Evolutionary conservation across 2,113 vertebrate species (phyloP).

Genomic region (Stigmatopora nigra): DNA sequence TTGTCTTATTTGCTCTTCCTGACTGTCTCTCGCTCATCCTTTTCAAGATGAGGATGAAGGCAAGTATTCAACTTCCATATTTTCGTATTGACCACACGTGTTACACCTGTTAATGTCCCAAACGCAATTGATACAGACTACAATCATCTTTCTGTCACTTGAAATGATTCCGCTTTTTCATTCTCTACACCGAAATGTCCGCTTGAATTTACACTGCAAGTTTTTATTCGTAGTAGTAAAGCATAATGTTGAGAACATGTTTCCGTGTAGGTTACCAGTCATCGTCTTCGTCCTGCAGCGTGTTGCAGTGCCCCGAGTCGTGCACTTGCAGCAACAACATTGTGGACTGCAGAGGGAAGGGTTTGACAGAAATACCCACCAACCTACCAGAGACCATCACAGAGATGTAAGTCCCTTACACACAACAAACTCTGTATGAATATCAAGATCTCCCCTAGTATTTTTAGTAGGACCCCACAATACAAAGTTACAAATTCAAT

Average conservation of each 20-base stretch:
- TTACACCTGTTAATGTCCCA: not conserved
- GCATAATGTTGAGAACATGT: constrained; percentile 33
- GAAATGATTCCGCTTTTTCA: not conserved
- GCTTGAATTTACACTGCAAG: not conserved
- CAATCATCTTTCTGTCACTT: not conserved
- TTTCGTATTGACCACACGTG: constrained; percentile 5
- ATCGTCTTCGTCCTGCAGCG: constrained; percentile 83
- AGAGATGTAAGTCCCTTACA: constrained; percentile 79
- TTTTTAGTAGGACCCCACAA: no score
- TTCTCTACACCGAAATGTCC: constrained; percentile 9
- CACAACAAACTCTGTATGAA: not conserved
- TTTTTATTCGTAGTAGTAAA: constrained; percentile 12
- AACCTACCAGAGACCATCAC: constrained; percentile 98
- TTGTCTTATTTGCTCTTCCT: constrained; percentile 53
- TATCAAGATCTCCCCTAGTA: no score
- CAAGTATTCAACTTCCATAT: constrained; percentile 71
- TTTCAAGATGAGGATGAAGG: constrained; percentile 87
- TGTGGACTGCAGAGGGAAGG: constrained; percentile 95
- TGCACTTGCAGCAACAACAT: constrained; percentile 99
- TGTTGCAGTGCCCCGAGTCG: constrained; percentile 87
- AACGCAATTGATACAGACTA: not conserved
- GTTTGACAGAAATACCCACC: constrained; percentile 89
- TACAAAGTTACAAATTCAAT: no score
- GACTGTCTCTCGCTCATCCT: constrained; percentile 65
- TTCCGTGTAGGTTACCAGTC: constrained; percentile 81